These are phyloP conservation scores for Danionella cerebrum DNA, from an alignment of 2,113 vertebrate genomes.

Conservation along the genomic window DNA sequence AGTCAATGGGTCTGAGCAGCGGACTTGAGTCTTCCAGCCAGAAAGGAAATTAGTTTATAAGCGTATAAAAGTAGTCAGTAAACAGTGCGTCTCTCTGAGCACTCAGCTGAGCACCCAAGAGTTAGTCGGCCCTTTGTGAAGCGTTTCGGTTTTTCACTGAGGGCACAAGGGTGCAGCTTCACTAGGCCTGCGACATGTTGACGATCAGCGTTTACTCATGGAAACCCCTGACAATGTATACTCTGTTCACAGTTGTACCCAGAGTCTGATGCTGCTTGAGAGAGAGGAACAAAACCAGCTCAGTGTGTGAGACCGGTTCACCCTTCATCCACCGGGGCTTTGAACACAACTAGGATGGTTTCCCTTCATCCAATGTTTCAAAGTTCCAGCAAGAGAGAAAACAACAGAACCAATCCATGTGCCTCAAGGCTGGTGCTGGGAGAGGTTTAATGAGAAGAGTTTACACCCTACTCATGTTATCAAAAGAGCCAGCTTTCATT, in stretches of 20 bases:
- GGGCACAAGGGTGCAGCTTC: slow-evolving; percentile 62
- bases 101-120: slow-evolving; percentile 55
- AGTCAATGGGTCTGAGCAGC: slow-evolving; percentile 30
- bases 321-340: too few species aligned
- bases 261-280: slow-evolving; percentile 65
- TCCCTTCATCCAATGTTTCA: too few species aligned
- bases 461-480: too few species aligned
- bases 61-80: slow-evolving; percentile 54
- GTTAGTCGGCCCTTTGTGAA: slow-evolving; percentile 59
- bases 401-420: too few species aligned
- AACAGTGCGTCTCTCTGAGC: slow-evolving; percentile 60
- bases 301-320: too few species aligned
- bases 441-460: too few species aligned
- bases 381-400: too few species aligned
- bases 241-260: too few species aligned
- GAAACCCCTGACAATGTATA: slow-evolving; percentile 70
- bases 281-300: slow-evolving; percentile 71
- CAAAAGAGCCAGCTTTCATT: too few species aligned
- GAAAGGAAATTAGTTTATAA: slow-evolving; percentile 56
- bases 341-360: too few species aligned
- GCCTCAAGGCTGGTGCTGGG: too few species aligned
- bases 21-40: slow-evolving; percentile 20
- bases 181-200: slow-evolving; percentile 67
- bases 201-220: slow-evolving; percentile 73
- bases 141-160: slow-evolving; percentile 39